Conservation (phyloP, 2,888 invertebrate genomes). For the Scotopteryx bipunctaria region DNA sequence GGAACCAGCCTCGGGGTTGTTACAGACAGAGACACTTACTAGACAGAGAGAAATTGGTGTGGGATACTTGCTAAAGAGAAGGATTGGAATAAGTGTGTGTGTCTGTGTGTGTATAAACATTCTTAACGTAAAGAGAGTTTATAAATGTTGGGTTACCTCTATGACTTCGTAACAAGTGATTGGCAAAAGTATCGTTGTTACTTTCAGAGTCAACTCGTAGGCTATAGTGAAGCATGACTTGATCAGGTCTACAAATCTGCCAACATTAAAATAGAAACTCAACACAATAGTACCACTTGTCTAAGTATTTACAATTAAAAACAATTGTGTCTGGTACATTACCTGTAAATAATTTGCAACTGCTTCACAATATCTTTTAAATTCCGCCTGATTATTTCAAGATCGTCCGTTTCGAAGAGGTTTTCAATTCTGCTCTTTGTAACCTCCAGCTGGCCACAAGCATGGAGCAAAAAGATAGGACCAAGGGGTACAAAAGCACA, state of each 20-base stretch:
- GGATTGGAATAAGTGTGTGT: no score
- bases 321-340: neutral
- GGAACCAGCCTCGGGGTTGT: no score
- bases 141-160: slow-evolving; percentile 32
- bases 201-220: slow-evolving; percentile 37
- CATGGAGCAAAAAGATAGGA: slow-evolving; percentile 57
- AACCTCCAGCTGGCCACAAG: slow-evolving; percentile 56
- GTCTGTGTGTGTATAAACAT: no score
- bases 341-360: slow-evolving; percentile 49
- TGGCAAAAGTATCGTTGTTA: slow-evolving; percentile 32
- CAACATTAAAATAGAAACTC: neutral
- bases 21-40: no score
- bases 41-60: no score
- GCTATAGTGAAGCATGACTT: slow-evolving; percentile 29
- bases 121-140: no score
- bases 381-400: slow-evolving; percentile 34
- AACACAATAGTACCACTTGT: no score
- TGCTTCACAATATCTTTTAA: slow-evolving; percentile 42
- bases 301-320: no score
- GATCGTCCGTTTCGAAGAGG: slow-evolving; percentile 41
- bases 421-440: slow-evolving; percentile 40
- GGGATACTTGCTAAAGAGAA: no score
- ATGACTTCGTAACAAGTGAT: slow-evolving; percentile 35
- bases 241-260: slow-evolving; percentile 38
- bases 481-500: slow-evolving; percentile 52